Percentiles rank a stretch among this genome's conserved stretches.
Evolutionary conservation across 2,113 vertebrate species (phyloP).

Genomic region (Dicentrarchus labrax): DNA sequence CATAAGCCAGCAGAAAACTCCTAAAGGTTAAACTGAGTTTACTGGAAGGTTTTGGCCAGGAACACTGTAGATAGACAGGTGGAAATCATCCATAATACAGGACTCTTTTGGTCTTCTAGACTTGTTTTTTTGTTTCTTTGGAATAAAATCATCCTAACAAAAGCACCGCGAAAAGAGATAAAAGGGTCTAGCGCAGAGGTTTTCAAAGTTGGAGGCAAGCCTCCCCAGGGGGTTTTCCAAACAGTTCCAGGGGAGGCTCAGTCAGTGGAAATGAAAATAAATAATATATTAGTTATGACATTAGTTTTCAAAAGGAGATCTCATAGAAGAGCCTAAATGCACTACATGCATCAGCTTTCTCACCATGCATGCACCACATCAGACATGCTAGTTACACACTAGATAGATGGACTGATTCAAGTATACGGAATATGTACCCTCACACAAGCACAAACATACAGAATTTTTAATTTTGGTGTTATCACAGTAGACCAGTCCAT

Average conservation of each 20-base stretch:
- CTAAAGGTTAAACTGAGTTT: conserved; percentile 9
- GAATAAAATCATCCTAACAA: neutral
- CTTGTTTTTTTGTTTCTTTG: conserved; percentile 1
- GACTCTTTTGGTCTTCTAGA: neutral
- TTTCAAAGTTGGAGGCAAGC: too few relatives aligned
- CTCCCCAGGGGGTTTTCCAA: too few relatives aligned
- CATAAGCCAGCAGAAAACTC: neutral
- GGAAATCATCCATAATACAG: neutral
- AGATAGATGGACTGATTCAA: neutral
- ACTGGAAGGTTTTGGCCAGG: neutral
- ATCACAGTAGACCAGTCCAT: neutral
- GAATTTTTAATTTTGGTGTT: too few relatives aligned
- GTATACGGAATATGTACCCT: neutral
- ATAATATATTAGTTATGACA: too few relatives aligned
- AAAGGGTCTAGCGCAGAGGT: neutral
- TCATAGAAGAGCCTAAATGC: too few relatives aligned
- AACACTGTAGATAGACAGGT: neutral
- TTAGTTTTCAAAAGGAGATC: too few relatives aligned
- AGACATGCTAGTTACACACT: neutral
- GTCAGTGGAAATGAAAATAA: too few relatives aligned
- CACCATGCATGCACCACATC: too few relatives aligned
- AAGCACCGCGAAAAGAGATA: neutral
- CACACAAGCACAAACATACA: neutral
- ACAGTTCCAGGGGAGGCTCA: too few relatives aligned
- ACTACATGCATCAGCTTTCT: too few relatives aligned